Evolutionary conservation across 2,888 invertebrate species (phyloP).

Genomic region (Pogonocherus hispidulus): DNA sequence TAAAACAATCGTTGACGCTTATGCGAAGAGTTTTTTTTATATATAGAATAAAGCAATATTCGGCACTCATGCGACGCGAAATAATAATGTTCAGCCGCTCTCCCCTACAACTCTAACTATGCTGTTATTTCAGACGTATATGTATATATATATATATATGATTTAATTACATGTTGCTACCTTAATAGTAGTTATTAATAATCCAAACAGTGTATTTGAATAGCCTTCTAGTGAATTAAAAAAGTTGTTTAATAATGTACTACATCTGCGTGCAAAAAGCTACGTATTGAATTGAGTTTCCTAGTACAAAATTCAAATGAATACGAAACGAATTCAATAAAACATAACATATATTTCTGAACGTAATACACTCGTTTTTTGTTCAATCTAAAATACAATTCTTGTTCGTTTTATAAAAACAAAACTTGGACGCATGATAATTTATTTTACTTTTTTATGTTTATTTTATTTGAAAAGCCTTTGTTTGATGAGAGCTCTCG

Average conservation of each 20-base stretch:
- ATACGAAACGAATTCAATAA: conserved; percentile 59
- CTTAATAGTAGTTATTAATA: not conserved
- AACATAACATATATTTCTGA: conserved; percentile 59
- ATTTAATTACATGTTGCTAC: too few relatives aligned
- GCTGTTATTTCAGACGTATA: too few relatives aligned
- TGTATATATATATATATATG: too few relatives aligned
- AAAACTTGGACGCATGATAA: conserved; percentile 64
- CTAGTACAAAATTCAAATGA: conserved; percentile 52
- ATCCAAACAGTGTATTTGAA: not conserved
- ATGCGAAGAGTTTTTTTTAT: too few relatives aligned
- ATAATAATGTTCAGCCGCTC: too few relatives aligned
- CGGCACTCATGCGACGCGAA: too few relatives aligned
- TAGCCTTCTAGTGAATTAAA: not conserved
- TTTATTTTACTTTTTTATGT: conserved; percentile 65
- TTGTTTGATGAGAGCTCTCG: conserved; percentile 66
- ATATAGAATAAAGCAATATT: too few relatives aligned
- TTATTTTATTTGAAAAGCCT: conserved; percentile 63
- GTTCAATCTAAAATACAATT: conserved; percentile 60
- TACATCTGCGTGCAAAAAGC: conserved; percentile 41
- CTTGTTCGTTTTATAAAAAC: conserved; percentile 63
- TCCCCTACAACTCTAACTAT: too few relatives aligned
- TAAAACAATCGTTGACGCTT: too few relatives aligned
- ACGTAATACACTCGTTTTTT: conserved; percentile 57
- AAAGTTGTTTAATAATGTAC: conserved; percentile 39
- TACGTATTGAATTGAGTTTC: conserved; percentile 50